Percentiles rank a stretch among this genome's conserved stretches.
Conservation (phyloP, 1,140 invertebrate species). For the Diabrotica virgifera region DNA sequence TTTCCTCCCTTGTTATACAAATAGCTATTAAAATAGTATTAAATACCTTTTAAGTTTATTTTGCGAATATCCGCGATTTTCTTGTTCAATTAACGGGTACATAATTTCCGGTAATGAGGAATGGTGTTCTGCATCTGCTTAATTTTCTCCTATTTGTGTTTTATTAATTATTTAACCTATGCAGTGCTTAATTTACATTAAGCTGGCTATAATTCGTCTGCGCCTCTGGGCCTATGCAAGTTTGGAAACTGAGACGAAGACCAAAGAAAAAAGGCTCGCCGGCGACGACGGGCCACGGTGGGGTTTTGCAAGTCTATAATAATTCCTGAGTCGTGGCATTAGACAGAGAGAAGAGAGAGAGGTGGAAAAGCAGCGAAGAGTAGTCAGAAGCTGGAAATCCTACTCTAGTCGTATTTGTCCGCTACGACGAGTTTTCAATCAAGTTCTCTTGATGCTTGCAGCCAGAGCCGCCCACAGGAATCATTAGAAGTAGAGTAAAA, state of each 20-base stretch:
- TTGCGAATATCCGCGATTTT: too few relatives aligned
- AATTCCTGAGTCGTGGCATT: conserved; percentile 4
- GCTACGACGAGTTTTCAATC: conserved; percentile 47
- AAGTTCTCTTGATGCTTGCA: conserved; percentile 42
- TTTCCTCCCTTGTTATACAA: too few relatives aligned
- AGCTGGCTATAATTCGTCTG: neutral
- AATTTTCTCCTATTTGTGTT: too few relatives aligned
- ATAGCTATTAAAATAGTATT: too few relatives aligned
- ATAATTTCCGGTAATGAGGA: too few relatives aligned
- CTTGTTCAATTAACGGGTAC: too few relatives aligned
- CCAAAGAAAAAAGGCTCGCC: conserved; percentile 1
- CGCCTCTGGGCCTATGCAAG: neutral
- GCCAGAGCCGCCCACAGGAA: neutral
- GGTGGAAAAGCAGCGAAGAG: conserved; percentile 41
- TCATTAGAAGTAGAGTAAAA: neutral
- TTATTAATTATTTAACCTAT: too few relatives aligned
- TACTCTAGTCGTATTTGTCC: conserved; percentile 45
- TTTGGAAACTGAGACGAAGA: neutral
- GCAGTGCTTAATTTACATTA: too few relatives aligned
- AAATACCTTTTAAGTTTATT: too few relatives aligned
- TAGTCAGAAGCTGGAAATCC: conserved; percentile 44
- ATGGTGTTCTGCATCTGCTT: too few relatives aligned
- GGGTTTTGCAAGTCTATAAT: conserved; percentile 12
- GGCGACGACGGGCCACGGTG: neutral
- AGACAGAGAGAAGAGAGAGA: conserved; percentile 21